Evolutionary conservation across 2,797 vertebrate genomes (phyloP).

Genomic region (Nasua narica): DNA sequence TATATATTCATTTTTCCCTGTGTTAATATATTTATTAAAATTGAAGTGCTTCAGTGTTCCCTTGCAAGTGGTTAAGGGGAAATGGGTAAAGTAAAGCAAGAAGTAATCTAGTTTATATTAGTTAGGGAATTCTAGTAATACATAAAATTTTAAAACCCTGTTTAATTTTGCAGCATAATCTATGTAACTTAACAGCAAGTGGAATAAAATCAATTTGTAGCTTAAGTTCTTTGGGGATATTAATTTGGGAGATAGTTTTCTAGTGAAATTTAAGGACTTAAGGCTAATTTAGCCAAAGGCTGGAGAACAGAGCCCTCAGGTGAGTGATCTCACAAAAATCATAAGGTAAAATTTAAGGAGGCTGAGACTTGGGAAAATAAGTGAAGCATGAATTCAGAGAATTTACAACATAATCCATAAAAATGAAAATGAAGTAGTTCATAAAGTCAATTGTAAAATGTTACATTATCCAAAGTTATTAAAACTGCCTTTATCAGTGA

Average conservation of each 20-base stretch:
- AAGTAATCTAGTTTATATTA: constrained; percentile 37
- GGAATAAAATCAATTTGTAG: constrained; percentile 67
- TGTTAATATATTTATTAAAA: constrained; percentile 20
- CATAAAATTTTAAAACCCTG: constrained; percentile 18
- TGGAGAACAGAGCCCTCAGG: constrained; percentile 11
- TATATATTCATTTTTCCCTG: neutral
- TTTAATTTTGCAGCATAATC: constrained; percentile 58
- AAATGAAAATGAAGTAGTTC: constrained; percentile 37
- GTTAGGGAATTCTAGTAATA: constrained; percentile 40
- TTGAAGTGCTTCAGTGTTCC: neutral
- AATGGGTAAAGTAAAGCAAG: constrained; percentile 31
- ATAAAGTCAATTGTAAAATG: constrained; percentile 15
- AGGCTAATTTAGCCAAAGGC: constrained; percentile 39
- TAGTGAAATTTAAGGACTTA: constrained; percentile 52
- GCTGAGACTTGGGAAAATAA: constrained; percentile 20
- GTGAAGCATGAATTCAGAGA: constrained; percentile 33
- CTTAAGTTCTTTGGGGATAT: constrained; percentile 41
- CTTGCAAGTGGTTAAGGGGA: neutral
- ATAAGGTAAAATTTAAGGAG: constrained; percentile 55
- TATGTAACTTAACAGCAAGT: constrained; percentile 36
- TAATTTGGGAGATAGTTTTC: constrained; percentile 59
- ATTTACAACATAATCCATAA: constrained; percentile 38
- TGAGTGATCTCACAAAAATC: constrained; percentile 47
- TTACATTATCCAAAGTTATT: constrained; percentile 9
- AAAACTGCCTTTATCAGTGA: neutral